Evolutionary conservation across 2,888 invertebrate genomes (phyloP).

Genomic region (Ecliptopera silaceata): DNA sequence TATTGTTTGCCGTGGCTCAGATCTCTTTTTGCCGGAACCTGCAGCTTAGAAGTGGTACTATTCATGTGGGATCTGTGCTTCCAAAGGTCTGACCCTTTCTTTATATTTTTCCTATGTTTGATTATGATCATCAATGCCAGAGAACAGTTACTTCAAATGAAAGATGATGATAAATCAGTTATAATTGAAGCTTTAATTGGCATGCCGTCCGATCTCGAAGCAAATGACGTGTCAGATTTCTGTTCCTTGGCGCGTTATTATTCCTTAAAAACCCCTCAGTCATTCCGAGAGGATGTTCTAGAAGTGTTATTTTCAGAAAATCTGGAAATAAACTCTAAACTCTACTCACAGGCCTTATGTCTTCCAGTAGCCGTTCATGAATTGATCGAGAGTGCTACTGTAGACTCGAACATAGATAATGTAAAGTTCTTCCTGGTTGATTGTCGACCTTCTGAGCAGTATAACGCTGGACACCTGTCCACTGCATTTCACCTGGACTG

Average conservation of each 20-base stretch:
- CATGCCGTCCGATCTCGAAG: slow-evolving; percentile 94
- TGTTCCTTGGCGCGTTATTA: slow-evolving; percentile 98
- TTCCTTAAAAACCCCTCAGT: slow-evolving; percentile 94
- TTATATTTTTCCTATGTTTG: slow-evolving; percentile 96
- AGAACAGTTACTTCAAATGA: slow-evolving; percentile 91
- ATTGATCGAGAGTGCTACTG: slow-evolving; percentile 91
- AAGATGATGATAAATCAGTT: slow-evolving; percentile 86
- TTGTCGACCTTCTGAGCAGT: slow-evolving; percentile 97
- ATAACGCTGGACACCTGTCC: slow-evolving; percentile 97
- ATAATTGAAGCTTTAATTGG: slow-evolving; percentile 87
- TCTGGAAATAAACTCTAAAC: slow-evolving; percentile 84
- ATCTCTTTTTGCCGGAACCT: slow-evolving; percentile 94
- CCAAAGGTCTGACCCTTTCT: slow-evolving; percentile 97
- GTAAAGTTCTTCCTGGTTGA: slow-evolving; percentile 98
- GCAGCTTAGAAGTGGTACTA: slow-evolving; percentile 92
- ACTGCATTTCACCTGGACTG: slow-evolving; percentile 99
- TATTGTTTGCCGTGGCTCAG: slow-evolving; percentile 96
- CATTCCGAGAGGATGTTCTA: slow-evolving; percentile 93
- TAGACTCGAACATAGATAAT: slow-evolving; percentile 85
- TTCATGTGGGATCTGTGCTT: slow-evolving; percentile 99
- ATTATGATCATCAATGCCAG: slow-evolving; percentile 98
- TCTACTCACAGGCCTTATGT: slow-evolving; percentile 93
- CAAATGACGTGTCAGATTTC: slow-evolving; percentile 98
- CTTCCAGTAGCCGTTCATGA: slow-evolving; percentile 98
- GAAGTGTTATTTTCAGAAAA: slow-evolving; percentile 85